These are phyloP conservation scores for Rattus norvegicus DNA, from an alignment of 2,113 vertebrate genomes.

Conservation along the genomic window GRCr8 NC_086021.1:125511501-125512000, in stretches of 20 bases:
- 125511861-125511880: constrained; percentile 95
- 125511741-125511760: constrained; percentile 95
- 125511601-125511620: constrained; percentile 95
- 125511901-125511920: background rate
- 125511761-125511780: constrained; percentile 94
- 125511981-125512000: background rate
- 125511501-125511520: constrained; percentile 96
- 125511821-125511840: constrained; percentile 90
- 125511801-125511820: constrained; percentile 91
- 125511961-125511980: background rate
- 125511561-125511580: constrained; percentile 93
- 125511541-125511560: constrained; percentile 91
- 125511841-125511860: constrained; percentile 93
- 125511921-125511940: background rate
- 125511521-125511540: constrained; percentile 94
- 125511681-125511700: constrained; percentile 91
- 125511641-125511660: constrained; percentile 90
- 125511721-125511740: constrained; percentile 96
- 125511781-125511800: constrained; percentile 94
- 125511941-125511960: background rate
- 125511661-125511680: constrained; percentile 93
- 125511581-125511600: constrained; percentile 94
- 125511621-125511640: constrained; percentile 94
- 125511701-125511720: constrained; percentile 98
- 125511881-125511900: background rate